These are phyloP conservation scores for Lepus americanus DNA, from an alignment of 2,113 vertebrate species.

Conservation along the genomic window DNA sequence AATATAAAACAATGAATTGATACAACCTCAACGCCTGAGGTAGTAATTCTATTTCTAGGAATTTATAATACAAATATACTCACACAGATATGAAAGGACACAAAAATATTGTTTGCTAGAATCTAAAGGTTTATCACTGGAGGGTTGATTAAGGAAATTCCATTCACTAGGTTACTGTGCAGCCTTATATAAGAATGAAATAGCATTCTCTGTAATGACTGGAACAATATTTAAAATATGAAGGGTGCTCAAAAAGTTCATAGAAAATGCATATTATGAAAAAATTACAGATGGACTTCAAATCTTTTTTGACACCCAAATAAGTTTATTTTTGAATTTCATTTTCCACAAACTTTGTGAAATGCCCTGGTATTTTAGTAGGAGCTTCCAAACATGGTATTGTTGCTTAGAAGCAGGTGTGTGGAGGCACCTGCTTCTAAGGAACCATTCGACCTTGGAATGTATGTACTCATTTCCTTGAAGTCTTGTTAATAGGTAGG, in stretches of 20 bases:
- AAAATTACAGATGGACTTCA: too few relatives aligned
- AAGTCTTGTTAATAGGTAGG: background rate
- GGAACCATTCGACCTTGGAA: background rate
- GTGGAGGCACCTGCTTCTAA: background rate
- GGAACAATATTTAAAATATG: background rate
- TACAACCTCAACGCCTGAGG: background rate
- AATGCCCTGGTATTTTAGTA: background rate
- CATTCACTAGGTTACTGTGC: background rate
- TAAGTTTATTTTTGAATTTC: too few relatives aligned
- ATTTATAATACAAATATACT: conserved; percentile 31
- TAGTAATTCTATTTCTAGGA: background rate
- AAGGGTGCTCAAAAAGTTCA: too few relatives aligned
- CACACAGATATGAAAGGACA: background rate
- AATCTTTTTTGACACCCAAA: too few relatives aligned
- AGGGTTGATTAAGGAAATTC: conserved; percentile 21
- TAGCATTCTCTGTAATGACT: background rate
- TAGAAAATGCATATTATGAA: too few relatives aligned
- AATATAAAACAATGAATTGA: background rate
- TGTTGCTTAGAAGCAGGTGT: background rate
- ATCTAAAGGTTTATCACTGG: background rate
- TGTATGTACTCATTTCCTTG: background rate
- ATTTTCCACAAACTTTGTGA: too few relatives aligned
- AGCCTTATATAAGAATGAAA: conserved; percentile 38
- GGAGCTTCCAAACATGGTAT: background rate
- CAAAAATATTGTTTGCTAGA: background rate